These are phyloP conservation scores for Drosophila buzzatii DNA, from an alignment of 2,888 invertebrate species.

Conservation along the genomic window DNA sequence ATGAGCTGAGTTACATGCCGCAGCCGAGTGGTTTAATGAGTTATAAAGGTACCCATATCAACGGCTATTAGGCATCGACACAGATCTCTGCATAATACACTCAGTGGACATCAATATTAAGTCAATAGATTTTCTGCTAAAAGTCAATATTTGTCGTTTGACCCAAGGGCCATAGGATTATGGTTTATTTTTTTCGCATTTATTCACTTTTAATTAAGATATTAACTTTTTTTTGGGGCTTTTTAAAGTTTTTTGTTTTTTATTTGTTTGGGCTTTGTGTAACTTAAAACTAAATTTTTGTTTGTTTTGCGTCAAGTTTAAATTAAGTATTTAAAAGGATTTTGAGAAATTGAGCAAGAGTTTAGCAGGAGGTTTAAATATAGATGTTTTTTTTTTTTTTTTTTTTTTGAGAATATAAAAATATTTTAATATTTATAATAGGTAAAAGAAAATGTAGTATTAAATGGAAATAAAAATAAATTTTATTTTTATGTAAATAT, in stretches of 20 bases:
- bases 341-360: not conserved
- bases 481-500: no score
- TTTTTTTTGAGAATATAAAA: not conserved
- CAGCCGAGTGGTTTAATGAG: slow-evolving; percentile 12
- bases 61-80: not conserved
- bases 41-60: slow-evolving; percentile 49
- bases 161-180: slow-evolving; percentile 17
- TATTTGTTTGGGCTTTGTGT: not conserved
- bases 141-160: slow-evolving; percentile 28
- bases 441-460: not conserved
- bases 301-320: slow-evolving; percentile 6
- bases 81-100: slow-evolving; percentile 8
- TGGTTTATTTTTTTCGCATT: not conserved
- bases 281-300: slow-evolving; percentile 1
- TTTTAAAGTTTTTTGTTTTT: no score
- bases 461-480: not conserved
- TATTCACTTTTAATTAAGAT: slow-evolving; percentile 30
- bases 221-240: slow-evolving; percentile 6
- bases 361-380: not conserved
- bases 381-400: not conserved
- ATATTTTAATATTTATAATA: no score
- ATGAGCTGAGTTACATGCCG: slow-evolving; percentile 21
- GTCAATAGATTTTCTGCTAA: slow-evolving; percentile 14
- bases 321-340: not conserved
- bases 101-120: slow-evolving; percentile 5